Conservation (phyloP, 53 echinoderm and acorn worm genomes). For the Zoroaster sp. region DNA sequence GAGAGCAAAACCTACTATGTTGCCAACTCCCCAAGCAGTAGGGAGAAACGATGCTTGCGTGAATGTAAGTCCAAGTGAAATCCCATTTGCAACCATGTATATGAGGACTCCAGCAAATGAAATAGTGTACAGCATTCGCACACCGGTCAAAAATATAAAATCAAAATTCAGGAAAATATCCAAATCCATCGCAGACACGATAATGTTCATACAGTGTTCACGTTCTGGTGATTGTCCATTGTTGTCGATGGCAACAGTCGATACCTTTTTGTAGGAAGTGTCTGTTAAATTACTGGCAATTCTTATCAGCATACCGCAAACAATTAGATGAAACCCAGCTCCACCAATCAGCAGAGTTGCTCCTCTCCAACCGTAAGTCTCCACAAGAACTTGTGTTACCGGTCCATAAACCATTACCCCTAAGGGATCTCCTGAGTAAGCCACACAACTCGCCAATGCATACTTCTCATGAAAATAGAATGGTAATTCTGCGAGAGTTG, state of each 20-base stretch:
- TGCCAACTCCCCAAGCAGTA: constrained; percentile 7
- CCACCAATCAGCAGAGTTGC: constrained; percentile 17
- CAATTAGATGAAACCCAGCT: not conserved
- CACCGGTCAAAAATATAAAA: not conserved
- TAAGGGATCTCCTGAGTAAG: not conserved
- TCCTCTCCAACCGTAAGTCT: constrained; percentile 32
- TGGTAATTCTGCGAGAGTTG: not conserved
- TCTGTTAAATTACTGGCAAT: too few species aligned
- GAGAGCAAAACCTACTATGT: not conserved
- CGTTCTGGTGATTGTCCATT: not conserved
- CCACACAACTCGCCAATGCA: not conserved
- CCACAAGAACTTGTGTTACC: not conserved
- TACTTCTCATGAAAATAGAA: constrained; percentile 14
- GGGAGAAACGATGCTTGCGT: constrained; percentile 13
- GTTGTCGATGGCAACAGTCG: not conserved
- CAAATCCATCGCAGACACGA: not conserved
- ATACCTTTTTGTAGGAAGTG: not conserved
- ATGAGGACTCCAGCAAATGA: not conserved
- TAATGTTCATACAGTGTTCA: not conserved
- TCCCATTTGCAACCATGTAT: constrained; percentile 27
- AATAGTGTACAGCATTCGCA: not conserved
- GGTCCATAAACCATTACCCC: constrained; percentile 13
- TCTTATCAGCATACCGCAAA: not conserved
- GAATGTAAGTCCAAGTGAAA: not conserved
- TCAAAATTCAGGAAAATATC: not conserved